Evolutionary conservation across 2,797 vertebrate genomes (phyloP), one percentile per base, ranked within the genome.

Genomic region (Borostomias antarcticus): DNA sequence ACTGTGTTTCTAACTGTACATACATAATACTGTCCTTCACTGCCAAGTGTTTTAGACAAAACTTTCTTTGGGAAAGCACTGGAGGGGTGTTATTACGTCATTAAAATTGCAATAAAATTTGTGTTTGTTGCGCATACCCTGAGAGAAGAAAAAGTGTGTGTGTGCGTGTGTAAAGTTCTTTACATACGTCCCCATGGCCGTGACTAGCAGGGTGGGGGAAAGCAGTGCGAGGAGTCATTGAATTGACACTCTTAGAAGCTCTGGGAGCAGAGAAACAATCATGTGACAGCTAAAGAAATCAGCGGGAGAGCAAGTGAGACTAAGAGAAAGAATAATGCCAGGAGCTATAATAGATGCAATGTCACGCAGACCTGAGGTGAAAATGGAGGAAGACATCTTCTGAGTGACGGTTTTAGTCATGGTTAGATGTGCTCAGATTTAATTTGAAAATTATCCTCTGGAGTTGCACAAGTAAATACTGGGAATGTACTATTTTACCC

Each of bases 51-150:
- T 62, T 62, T 28, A 51, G 53, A 28, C 15, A 33, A 72, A 76
- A 66, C 60, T 71, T 26, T 13, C 11, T 29, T 61, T 51, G 1
- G 10, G 28, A 69, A 50, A 33, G 6, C 17, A 21, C 17, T 60
- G 7, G 66, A 37, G 4, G 13, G 4, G 40, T n/a, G n/a, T n/a
- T n/a, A n/a, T 70, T 71, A 35, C 64, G 35, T 68, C 57, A 61
- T 76, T 72, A 73, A 59, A 69, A 40, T 66, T 62, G 73, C 26
- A 78, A 81, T 74, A 75, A 74, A 32, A 74, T 68, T 74, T 66
- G 51, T n/a, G 57, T 5, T 81, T 78, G 35, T 50, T 62, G 30
- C 17, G 33, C 65, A 58, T 69, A 62, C 25, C 35, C 50, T 45
- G 0, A 10, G 35, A 64, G 40, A 56, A 79, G 62, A 30, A 25